These are phyloP conservation scores for Malthinus seriepunctatus DNA, from an alignment of 2,888 invertebrate genomes.

Conservation along the genomic window DNA sequence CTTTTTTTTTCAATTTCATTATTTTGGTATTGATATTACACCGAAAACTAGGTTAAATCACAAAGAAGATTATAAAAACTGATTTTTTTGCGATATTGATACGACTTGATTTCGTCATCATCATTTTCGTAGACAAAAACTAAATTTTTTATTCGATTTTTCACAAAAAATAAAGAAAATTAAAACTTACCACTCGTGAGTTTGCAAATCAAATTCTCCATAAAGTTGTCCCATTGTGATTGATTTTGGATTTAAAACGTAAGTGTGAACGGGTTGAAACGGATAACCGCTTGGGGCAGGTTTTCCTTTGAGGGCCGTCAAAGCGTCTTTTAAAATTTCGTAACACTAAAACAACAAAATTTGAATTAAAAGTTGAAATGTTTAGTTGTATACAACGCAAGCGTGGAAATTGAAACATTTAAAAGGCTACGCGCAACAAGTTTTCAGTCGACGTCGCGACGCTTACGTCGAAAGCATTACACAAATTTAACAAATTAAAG, in stretches of 20 bases:
- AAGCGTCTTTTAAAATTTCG: constrained; percentile 66
- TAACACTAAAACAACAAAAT: constrained; percentile 61
- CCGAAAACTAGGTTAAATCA: no score
- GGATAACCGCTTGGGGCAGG: constrained; percentile 70
- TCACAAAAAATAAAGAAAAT: no score
- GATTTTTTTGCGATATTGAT: no score
- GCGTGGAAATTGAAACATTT: constrained; percentile 3
- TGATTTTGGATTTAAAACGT: constrained; percentile 78
- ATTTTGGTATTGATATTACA: no score
- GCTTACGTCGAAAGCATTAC: background rate
- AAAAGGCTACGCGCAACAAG: no score
- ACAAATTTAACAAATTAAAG: background rate
- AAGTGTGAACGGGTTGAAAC: constrained; percentile 66
- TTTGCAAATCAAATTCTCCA: constrained; percentile 78
- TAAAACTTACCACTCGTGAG: constrained; percentile 75
- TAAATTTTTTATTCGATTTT: no score
- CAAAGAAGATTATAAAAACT: no score
- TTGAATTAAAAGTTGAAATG: background rate
- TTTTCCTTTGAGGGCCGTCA: constrained; percentile 68
- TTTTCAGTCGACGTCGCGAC: no score
- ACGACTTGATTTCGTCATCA: no score
- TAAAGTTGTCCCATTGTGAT: constrained; percentile 86
- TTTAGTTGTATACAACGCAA: constrained; percentile 11
- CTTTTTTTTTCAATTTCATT: no score
- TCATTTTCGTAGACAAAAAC: no score